Conservation (phyloP, 2,797 vertebrate species). For the Anguilla obscura region DNA sequence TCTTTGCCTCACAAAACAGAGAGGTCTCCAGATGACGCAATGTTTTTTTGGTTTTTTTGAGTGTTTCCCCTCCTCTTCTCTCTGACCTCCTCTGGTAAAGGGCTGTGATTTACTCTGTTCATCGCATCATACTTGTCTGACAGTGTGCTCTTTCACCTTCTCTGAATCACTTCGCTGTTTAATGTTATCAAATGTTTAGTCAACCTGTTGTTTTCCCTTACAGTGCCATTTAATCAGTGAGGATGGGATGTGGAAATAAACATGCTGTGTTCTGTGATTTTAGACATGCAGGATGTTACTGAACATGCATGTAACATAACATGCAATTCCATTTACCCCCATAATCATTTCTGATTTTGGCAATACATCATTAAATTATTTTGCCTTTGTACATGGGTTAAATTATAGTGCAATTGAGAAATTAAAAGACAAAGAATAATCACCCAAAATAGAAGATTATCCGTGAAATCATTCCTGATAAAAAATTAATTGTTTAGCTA, state of each 20-base stretch:
- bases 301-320: constrained; percentile 44
- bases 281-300: constrained; percentile 52
- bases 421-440: background rate
- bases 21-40: constrained; percentile 34
- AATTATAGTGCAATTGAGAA: background rate
- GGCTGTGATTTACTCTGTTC: constrained; percentile 53
- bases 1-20: constrained; percentile 68
- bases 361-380: background rate
- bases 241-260: constrained; percentile 23
- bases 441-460: background rate
- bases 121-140: background rate
- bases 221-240: constrained; percentile 30
- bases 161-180: background rate
- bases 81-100: constrained; percentile 48
- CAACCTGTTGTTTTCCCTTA: constrained; percentile 38
- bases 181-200: constrained; percentile 9
- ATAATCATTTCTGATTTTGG: background rate
- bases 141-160: constrained; percentile 2
- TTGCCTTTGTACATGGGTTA: background rate
- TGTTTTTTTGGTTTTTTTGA: constrained; percentile 27
- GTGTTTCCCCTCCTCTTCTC: background rate
- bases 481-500: background rate
- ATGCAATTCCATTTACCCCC: constrained; percentile 14
- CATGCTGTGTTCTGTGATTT: constrained; percentile 43
- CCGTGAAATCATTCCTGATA: background rate